Percentiles rank a stretch among this genome's conserved stretches.
phyloP scores from a whole-genome alignment of 2,888 invertebrate genomes.

The Hypomecis punctinalis region DNA sequence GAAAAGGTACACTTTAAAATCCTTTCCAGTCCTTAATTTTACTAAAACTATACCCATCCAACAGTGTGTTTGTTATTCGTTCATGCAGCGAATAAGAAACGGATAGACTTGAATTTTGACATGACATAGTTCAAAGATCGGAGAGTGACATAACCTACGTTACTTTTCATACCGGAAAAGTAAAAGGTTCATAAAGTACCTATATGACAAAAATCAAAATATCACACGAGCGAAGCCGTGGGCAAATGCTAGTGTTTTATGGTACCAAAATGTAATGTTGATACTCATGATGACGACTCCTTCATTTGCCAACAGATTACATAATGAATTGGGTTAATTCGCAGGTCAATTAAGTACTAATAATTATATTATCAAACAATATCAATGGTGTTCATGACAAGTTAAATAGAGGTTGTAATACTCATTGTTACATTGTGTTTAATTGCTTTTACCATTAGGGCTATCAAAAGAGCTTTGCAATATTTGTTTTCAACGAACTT shows the following conservation, averaged over 20 bases:
- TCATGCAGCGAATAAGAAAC: no score
- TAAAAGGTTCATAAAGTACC: no score
- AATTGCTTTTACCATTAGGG: conserved; percentile 17
- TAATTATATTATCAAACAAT: conserved; percentile 21
- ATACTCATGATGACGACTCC: not conserved
- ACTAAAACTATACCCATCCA: no score
- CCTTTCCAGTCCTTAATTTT: no score
- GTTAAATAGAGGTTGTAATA: conserved; percentile 29
- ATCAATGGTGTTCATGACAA: conserved; percentile 25
- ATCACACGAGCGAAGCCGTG: not conserved
- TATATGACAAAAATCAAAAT: no score
- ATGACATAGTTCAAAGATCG: no score
- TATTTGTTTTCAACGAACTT: not conserved
- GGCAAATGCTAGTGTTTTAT: not conserved
- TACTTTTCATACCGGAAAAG: no score
- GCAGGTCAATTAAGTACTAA: not conserved
- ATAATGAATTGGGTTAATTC: not conserved
- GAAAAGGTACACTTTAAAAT: no score
- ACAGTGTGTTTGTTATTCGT: no score
- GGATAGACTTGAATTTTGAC: no score
- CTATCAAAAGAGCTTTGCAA: not conserved
- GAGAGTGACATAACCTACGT: no score
- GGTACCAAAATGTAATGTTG: not conserved
- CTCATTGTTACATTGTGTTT: conserved; percentile 26
- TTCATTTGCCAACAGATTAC: not conserved